These are phyloP conservation scores for Anadara kagoshimensis DNA, from an alignment of 1,140 invertebrate genomes.

Conservation along the genomic window DNA sequence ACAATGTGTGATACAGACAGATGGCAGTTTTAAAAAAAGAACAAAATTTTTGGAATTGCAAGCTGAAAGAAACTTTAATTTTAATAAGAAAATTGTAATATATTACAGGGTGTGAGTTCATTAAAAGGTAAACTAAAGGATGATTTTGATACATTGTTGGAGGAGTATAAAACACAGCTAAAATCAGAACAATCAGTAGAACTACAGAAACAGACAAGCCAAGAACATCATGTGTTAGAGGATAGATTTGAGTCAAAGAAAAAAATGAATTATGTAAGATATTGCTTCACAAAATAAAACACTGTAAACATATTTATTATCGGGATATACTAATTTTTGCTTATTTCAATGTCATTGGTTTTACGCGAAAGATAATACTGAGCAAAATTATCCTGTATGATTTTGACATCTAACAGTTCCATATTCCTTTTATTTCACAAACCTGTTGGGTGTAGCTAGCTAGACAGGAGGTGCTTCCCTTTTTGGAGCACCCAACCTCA, in stretches of 20 bases:
- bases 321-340: too few relatives aligned
- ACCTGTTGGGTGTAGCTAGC: too few relatives aligned
- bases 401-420: too few relatives aligned
- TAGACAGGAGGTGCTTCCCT: too few relatives aligned
- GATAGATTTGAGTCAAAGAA: constrained; percentile 15
- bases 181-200: constrained; percentile 6
- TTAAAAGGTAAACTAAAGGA: constrained; percentile 25
- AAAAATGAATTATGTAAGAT: constrained; percentile 11
- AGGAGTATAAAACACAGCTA: constrained; percentile 4
- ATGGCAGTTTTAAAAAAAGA: too few relatives aligned
- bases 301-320: too few relatives aligned
- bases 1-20: too few relatives aligned
- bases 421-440: too few relatives aligned
- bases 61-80: neutral
- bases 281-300: neutral
- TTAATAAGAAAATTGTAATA: neutral
- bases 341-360: too few relatives aligned
- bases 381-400: too few relatives aligned
- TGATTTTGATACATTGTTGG: constrained; percentile 21
- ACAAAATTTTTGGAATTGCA: neutral
- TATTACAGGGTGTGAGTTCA: constrained; percentile 12
- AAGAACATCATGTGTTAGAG: constrained; percentile 14
- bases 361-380: too few relatives aligned
- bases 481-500: too few relatives aligned
- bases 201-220: constrained; percentile 1